Base-by-base conservation (phyloP, 1,140 invertebrate genomes). In the Pissodes strobi region DNA sequence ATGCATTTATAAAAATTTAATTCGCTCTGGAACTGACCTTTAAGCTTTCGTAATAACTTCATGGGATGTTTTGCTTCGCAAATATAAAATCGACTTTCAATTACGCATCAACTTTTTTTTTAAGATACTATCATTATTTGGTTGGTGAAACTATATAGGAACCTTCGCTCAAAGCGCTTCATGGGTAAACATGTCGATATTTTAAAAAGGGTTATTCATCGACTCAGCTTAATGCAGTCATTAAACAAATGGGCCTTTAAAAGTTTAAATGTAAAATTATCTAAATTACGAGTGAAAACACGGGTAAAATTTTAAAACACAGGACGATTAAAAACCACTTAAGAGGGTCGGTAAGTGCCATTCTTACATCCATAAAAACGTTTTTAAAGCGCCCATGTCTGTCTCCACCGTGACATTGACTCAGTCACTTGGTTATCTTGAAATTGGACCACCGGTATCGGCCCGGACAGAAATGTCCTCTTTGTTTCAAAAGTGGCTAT, bases 271-370 rank as follows among this genome's bases (percentile, higher is more conserved):
- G 12, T 15, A n/a, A 18, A 23, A 21, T 56, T 56, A 56, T 56
- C 55, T 57, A 43, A 27, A 57, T 41, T 41, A 43, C 41, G 41
- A 25, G 38, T 57, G 23, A 57, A 57, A 41, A 57, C 55, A 45
- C 22, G 22, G 41, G 38, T 27, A 57, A 43, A 57, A 43, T 41
- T 45, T 45, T 41, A 57, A 43, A 45, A 52, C 49, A 34, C 13
- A n/a, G 23, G 17, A 2, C 49, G 49, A 52, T 52, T 52, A 52
- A 52, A 52, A 52, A 52, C 9, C 49, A 52, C 49, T 52, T 52
- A 52, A 34, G 49, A 27, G 12, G 27, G 1, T 52, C n/a, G 23
- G 49, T 52, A 34, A 52, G 49, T 52, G 49, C 23, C 49, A 52
- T 34, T 34, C 12, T 52, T 27, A 34, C 27, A 52, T 12, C 23